A percentile compares a stretch with the other conserved stretches of the same genome.
Evolutionary conservation across 1,140 invertebrate species (phyloP).

Genomic region (Tetraneura akinire): DNA sequence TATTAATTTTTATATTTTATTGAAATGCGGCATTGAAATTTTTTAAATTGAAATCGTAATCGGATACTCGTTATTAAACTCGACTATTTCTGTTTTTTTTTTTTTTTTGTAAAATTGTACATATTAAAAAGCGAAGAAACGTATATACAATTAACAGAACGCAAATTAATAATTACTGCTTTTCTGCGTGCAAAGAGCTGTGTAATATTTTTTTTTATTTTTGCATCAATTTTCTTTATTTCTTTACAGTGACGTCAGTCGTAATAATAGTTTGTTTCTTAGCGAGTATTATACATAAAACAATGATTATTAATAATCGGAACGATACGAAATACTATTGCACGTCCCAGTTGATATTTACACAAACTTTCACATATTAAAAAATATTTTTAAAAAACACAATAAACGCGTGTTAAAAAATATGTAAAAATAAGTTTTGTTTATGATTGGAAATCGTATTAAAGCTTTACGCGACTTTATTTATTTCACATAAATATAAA

Average conservation of each 20-base stretch:
- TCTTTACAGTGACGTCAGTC: constrained; percentile 18
- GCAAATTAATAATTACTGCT: constrained; percentile 37
- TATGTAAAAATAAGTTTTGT: too few relatives aligned
- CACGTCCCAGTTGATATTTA: neutral
- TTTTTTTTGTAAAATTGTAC: too few relatives aligned
- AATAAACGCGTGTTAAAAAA: too few relatives aligned
- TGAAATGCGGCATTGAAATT: too few relatives aligned
- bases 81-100: too few relatives aligned
- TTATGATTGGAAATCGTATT: too few relatives aligned
- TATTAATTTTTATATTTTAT: too few relatives aligned
- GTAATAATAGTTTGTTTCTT: neutral
- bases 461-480: too few relatives aligned
- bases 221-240: constrained; percentile 27
- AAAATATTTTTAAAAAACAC: neutral
- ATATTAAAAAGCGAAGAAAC: neutral
- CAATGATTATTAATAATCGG: neutral
- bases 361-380: neutral
- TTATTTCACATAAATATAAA: too few relatives aligned
- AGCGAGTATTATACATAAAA: neutral
- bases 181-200: neutral
- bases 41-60: too few relatives aligned
- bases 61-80: too few relatives aligned
- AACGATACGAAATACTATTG: too few relatives aligned
- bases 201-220: neutral
- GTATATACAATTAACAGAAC: neutral